These are phyloP conservation scores for Holotrichia oblita DNA, from an alignment of 1,140 invertebrate species.

Conservation along the genomic window DNA sequence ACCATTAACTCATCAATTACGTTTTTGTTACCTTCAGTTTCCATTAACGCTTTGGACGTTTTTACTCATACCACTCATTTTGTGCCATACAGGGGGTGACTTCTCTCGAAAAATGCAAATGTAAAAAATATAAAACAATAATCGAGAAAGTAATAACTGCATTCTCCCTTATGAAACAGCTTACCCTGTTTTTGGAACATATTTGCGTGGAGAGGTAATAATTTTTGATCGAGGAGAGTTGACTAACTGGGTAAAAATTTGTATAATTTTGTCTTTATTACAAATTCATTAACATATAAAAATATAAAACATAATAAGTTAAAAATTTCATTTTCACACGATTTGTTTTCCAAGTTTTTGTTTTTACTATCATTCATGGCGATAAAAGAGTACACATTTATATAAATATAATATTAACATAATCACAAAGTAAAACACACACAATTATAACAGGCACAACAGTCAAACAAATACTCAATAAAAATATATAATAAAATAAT, in stretches of 20 bases:
- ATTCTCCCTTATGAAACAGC: too few species aligned
- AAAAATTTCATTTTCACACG: constrained; percentile 22
- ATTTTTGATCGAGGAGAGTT: too few species aligned
- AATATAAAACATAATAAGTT: constrained; percentile 37
- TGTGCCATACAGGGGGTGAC: too few species aligned
- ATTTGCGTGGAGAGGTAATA: too few species aligned
- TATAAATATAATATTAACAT: constrained; percentile 9
- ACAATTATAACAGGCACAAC: neutral
- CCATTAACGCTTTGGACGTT: too few species aligned
- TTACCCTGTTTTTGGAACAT: too few species aligned
- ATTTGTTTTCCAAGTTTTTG: neutral
- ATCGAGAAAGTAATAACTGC: too few species aligned
- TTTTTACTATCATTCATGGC: constrained; percentile 17
- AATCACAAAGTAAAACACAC: constrained; percentile 19
- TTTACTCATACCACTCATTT: too few species aligned
- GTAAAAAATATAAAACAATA: too few species aligned
- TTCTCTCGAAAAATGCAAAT: too few species aligned
- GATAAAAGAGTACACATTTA: neutral
- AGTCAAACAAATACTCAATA: neutral
- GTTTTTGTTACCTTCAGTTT: too few species aligned
- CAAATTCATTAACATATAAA: constrained; percentile 35
- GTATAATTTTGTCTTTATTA: constrained; percentile 14
- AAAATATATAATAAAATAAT: neutral
- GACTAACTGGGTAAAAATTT: neutral
- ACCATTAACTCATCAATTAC: too few species aligned